Percentiles rank a stretch among this genome's conserved stretches.
phyloP scores from a whole-genome alignment of 2,888 invertebrate genomes.

The Choreutis nemorana region DNA sequence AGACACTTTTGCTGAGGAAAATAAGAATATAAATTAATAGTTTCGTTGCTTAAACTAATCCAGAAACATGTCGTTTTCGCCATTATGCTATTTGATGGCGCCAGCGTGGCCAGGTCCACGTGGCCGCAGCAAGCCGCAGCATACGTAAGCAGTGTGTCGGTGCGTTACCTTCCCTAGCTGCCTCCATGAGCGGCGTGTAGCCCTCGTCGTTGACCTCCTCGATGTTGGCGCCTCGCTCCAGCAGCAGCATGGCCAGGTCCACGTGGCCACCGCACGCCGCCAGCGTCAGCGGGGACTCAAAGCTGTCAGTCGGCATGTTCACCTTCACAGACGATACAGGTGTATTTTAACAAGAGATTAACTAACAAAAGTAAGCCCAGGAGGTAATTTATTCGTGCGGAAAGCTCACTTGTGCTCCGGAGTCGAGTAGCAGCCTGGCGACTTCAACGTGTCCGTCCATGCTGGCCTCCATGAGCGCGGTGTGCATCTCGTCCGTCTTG shows the following conservation, averaged over 20 bases:
- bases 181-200: constrained; percentile 99
- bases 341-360: neutral
- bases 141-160: too few species aligned
- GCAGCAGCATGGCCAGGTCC: constrained; percentile 92
- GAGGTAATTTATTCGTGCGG: too few species aligned
- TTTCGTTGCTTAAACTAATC: too few species aligned
- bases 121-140: constrained; percentile 99
- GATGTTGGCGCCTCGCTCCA: constrained; percentile 97
- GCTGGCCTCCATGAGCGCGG: constrained; percentile 98
- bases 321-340: constrained; percentile 70
- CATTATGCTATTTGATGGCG: constrained; percentile 64
- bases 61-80: neutral
- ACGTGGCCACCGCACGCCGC: constrained; percentile 99
- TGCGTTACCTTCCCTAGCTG: constrained; percentile 84
- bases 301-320: constrained; percentile 99
- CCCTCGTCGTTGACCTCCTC: constrained; percentile 99
- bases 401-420: constrained; percentile 90
- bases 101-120: constrained; percentile 93
- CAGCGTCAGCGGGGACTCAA: constrained; percentile 97
- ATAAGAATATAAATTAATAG: too few species aligned
- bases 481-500: constrained; percentile 99
- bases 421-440: constrained; percentile 90
- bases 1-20: too few species aligned
- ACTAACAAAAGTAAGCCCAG: too few species aligned
- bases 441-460: constrained; percentile 99